A percentile compares a stretch with the other conserved stretches of the same genome.
Conservation (phyloP, 92 coral and sea anemone species). For the Blastomussa wellsi region DNA sequence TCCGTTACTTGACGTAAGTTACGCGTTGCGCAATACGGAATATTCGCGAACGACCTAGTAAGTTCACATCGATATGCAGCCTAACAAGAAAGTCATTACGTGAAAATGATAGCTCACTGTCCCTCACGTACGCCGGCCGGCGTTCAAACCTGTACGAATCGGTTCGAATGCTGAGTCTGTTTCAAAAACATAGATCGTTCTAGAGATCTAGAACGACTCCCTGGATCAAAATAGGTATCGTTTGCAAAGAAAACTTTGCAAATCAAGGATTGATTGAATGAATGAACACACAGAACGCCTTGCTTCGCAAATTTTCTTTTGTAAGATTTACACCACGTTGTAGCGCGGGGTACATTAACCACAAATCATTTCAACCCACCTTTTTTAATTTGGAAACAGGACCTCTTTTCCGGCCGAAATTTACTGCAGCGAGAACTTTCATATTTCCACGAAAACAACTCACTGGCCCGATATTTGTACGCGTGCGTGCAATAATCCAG, state of each 20-base stretch:
- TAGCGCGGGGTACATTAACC: neutral
- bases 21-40: neutral
- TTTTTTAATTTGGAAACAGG: neutral
- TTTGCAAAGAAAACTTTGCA: neutral
- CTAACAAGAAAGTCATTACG: neutral
- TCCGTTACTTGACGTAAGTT: neutral
- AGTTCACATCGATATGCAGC: neutral
- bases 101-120: neutral
- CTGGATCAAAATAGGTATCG: neutral
- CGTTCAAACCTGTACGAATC: neutral
- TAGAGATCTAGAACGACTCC: neutral
- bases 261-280: neutral
- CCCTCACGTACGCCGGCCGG: constrained; percentile 23
- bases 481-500: neutral
- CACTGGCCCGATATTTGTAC: neutral
- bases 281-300: neutral
- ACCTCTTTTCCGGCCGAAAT: constrained; percentile 26
- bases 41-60: constrained; percentile 16
- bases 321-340: constrained; percentile 7
- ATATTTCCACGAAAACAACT: constrained; percentile 6
- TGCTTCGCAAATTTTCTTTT: neutral
- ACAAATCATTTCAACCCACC: neutral
- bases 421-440: neutral
- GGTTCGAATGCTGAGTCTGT: neutral
- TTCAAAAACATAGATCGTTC: neutral